These are phyloP conservation scores for Dolichopus griseipennis DNA, from an alignment of 2,888 invertebrate genomes.

Conservation along the genomic window DNA sequence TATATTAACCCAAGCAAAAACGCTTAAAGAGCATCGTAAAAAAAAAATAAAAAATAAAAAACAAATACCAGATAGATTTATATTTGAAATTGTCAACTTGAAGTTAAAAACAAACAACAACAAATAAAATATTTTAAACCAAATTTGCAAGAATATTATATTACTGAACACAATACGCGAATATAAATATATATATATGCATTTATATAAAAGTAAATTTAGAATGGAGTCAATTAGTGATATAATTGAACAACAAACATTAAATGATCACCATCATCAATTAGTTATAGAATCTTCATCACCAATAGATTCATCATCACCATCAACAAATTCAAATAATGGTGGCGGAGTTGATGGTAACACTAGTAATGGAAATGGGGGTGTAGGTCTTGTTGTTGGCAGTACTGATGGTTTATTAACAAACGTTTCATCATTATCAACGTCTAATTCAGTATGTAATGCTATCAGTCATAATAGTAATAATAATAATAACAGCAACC, in stretches of 20 bases:
- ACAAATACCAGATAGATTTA: no score
- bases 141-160: no score
- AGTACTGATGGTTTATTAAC: not conserved
- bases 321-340: slow-evolving; percentile 11
- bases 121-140: no score
- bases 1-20: no score
- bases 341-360: no score
- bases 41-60: no score
- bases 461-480: not conserved
- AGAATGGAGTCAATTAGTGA: slow-evolving; percentile 52
- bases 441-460: not conserved
- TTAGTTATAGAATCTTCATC: slow-evolving; percentile 9
- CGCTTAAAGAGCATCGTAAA: no score
- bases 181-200: no score
- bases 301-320: slow-evolving; percentile 31
- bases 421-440: not conserved
- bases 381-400: slow-evolving; percentile 19
- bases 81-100: no score
- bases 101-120: no score
- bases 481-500: slow-evolving; percentile 22
- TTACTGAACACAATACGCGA: no score
- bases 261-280: slow-evolving; percentile 40
- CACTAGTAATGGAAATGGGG: slow-evolving; percentile 19
- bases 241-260: slow-evolving; percentile 51
- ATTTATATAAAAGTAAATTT: no score